Conservation (phyloP, 2,797 vertebrate genomes). For the Sebastes matsubarae region DNA sequence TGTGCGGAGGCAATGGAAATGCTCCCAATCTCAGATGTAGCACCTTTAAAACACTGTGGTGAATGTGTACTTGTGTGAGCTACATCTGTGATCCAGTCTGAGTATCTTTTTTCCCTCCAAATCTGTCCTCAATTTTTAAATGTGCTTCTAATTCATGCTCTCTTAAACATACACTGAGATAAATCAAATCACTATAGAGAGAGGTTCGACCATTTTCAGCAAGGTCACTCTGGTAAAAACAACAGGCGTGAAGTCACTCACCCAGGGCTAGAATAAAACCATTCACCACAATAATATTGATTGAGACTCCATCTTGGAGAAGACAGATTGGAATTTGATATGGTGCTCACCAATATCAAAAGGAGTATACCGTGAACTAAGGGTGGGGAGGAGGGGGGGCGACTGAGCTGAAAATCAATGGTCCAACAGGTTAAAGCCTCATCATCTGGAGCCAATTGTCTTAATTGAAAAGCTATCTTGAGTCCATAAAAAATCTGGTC, state of each 20-base stretch:
- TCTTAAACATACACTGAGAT: neutral
- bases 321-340: slow-evolving; percentile 22
- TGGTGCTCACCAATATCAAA: slow-evolving; percentile 20
- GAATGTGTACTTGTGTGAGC: neutral
- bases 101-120: neutral
- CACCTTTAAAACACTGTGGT: neutral
- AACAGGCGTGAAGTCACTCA: slow-evolving; percentile 24
- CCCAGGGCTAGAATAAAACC: slow-evolving; percentile 10
- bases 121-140: neutral
- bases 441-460: slow-evolving; percentile 48
- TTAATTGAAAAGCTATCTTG: slow-evolving; percentile 61
- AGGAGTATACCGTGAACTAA: neutral
- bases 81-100: neutral
- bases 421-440: slow-evolving; percentile 46
- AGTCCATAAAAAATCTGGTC: slow-evolving; percentile 28
- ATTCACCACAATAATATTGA: slow-evolving; percentile 24
- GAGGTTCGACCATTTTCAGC: slow-evolving; percentile 23
- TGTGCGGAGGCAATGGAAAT: neutral
- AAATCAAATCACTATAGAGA: slow-evolving; percentile 10
- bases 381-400: neutral
- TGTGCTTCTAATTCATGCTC: slow-evolving; percentile 9
- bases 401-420: slow-evolving; percentile 42
- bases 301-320: neutral
- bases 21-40: fast-evolving
- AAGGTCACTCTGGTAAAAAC: slow-evolving; percentile 50